phyloP scores from a whole-genome alignment of 2,797 vertebrate species.

The Phrynocephalus guinanensis region DNA sequence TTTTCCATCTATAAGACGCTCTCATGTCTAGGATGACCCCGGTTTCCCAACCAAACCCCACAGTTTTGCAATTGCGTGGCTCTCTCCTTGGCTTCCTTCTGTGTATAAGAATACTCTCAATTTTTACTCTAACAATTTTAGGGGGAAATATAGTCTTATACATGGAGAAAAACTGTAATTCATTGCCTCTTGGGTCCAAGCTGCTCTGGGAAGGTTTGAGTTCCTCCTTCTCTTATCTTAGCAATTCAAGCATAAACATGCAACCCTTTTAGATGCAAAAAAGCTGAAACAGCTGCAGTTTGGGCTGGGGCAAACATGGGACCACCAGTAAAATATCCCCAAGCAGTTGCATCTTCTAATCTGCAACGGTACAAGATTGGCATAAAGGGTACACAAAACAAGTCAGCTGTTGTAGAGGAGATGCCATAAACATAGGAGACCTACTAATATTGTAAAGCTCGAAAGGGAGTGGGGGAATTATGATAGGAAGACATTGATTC shows the following conservation, averaged over 20 bases:
- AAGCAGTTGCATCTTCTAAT: slow-evolving; percentile 81
- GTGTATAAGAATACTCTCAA: no score
- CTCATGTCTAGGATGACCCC: no score
- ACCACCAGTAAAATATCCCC: slow-evolving; percentile 80
- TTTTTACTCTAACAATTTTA: no score
- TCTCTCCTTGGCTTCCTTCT: no score
- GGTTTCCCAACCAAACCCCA: no score
- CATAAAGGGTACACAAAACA: slow-evolving; percentile 79
- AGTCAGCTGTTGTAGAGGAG: slow-evolving; percentile 77
- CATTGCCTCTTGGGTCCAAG: slow-evolving; percentile 68
- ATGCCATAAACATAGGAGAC: slow-evolving; percentile 75
- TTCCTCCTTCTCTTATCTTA: slow-evolving; percentile 77
- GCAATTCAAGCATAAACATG: slow-evolving; percentile 77
- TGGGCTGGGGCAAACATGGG: slow-evolving; percentile 76
- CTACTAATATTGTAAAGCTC: slow-evolving; percentile 69
- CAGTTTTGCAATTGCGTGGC: no score
- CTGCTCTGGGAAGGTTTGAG: slow-evolving; percentile 78
- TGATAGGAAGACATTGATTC: slow-evolving; percentile 70
- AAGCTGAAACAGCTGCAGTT: slow-evolving; percentile 79
- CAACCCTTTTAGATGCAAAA: slow-evolving; percentile 78
- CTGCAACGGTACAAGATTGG: slow-evolving; percentile 74
- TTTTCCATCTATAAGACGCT: no score
- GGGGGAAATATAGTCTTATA: no score
- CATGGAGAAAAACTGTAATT: slow-evolving; percentile 58
- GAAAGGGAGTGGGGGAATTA: slow-evolving; percentile 35